Evolutionary conservation across 2,888 invertebrate species (phyloP), one percentile per base, ranked within the genome.

Genomic region (Sympetrum striolatum): DNA sequence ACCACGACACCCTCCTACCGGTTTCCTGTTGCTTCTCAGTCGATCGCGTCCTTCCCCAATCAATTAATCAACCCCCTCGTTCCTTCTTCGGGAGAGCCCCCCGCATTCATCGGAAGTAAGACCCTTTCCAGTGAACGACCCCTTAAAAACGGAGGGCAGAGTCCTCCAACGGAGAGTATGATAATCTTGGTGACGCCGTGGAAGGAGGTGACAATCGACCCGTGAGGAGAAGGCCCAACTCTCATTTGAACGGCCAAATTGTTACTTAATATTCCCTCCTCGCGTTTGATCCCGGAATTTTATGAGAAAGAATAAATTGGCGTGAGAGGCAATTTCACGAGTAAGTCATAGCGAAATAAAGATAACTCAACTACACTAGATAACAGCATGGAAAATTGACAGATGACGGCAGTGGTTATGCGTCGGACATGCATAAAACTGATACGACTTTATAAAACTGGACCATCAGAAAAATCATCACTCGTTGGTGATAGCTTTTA

Each of bases 141-240:
- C 35, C 18, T 82, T 58, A 53, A 53, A 18, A 58, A 82, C 53
- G 58, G 82, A n/a, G 25, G 81, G 81, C 58, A 58, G 82, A 58
- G 35, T n/a, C 82, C 58, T 58, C 82, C 82, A 48, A 31, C 82
- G 35, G 82, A 25, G 6, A 53, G 35, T 31, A 58, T 58, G 82
- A 53, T 82, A 82, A 82, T 82, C 35, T 58, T 53, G 35, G 58
- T 35, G 58, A 22, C 48, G 81, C 58, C 35, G 35, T 82, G 58
- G 82, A 18, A 58, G 82, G 18, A 82, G 82, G 82, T 31, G 58
- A 82, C 82, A 58, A 58, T 58, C 82, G 82, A 82, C 82, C 58
- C 82, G 58, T 12, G 82, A 4, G 10, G 48, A n/a, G n/a, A 12
- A 12, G 25, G 25, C 15, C 48, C 10, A 10, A 44, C 44, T 53